Evolutionary conservation across 2,113 vertebrate species (phyloP).

Genomic region (Aegypius monachus): DNA sequence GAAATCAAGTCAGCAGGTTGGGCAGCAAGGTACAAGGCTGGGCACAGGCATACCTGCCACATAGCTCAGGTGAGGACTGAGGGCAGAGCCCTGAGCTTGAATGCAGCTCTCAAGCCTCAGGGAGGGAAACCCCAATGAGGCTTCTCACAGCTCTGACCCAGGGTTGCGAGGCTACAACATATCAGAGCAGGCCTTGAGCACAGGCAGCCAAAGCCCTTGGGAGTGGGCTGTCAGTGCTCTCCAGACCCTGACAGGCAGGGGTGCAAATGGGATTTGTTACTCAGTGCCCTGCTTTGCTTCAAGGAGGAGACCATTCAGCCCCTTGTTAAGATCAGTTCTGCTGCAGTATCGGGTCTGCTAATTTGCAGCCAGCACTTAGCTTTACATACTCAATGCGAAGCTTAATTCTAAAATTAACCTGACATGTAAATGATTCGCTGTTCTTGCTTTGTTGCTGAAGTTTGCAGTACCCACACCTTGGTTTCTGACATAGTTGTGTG

Average conservation of each 20-base stretch:
- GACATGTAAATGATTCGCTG: not conserved
- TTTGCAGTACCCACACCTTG: not conserved
- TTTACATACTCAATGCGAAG: not conserved
- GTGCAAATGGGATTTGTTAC: not conserved
- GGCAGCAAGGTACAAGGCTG: not conserved
- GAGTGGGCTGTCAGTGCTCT: not conserved
- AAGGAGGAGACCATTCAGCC: not conserved
- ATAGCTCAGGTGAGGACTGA: not conserved
- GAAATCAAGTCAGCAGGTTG: not conserved
- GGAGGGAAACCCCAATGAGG: not conserved
- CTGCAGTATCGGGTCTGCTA: not conserved
- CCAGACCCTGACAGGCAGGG: not conserved
- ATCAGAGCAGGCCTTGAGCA: not conserved
- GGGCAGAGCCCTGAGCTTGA: not conserved
- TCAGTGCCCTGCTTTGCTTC: not conserved
- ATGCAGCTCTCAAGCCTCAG: not conserved
- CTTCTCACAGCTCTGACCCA: not conserved
- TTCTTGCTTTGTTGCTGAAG: not conserved
- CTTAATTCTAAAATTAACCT: not conserved
- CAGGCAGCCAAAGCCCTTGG: not conserved
- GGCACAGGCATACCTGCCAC: accelerated
- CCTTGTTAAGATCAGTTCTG: not conserved
- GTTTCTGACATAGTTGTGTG: not conserved
- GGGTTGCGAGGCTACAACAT: not conserved
- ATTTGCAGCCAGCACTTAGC: not conserved